phyloP scores from a whole-genome alignment of 2,797 vertebrate genomes.

The Meda fulgida region DNA sequence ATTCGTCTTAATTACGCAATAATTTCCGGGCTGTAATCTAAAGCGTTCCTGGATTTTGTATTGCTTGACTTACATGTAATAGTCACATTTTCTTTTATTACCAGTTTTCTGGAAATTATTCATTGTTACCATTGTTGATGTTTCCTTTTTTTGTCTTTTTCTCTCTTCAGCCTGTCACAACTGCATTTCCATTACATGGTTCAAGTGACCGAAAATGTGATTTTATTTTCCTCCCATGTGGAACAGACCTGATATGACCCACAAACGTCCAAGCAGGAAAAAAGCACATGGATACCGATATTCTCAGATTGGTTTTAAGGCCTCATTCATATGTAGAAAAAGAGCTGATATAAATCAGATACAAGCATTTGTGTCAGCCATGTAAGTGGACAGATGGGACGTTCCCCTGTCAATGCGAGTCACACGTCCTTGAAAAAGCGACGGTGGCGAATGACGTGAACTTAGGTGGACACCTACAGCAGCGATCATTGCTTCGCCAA shows the following conservation, averaged over 20 bases:
- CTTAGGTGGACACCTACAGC: not conserved
- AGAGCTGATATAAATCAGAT: not conserved
- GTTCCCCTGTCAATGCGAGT: not conserved
- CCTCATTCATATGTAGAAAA: not conserved
- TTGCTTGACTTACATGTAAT: not conserved
- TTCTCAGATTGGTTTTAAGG: not conserved
- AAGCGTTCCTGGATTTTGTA: not conserved
- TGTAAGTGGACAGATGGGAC: not conserved
- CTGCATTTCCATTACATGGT: not conserved
- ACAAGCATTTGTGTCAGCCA: not conserved
- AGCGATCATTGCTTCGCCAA: not conserved
- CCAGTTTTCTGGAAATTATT: not conserved
- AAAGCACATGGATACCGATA: not conserved
- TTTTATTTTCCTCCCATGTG: not conserved
- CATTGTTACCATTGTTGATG: conserved; percentile 11
- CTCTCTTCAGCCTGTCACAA: not conserved
- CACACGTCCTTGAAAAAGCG: not conserved
- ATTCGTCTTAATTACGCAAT: too few relatives aligned
- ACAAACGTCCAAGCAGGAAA: not conserved
- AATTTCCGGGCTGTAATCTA: too few relatives aligned
- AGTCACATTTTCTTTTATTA: not conserved
- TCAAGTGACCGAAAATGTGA: not conserved
- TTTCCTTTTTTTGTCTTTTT: not conserved
- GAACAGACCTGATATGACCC: not conserved
- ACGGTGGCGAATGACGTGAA: not conserved